Evolutionary conservation across 2,888 invertebrate species (phyloP).

Genomic region (Atrina japonica): DNA sequence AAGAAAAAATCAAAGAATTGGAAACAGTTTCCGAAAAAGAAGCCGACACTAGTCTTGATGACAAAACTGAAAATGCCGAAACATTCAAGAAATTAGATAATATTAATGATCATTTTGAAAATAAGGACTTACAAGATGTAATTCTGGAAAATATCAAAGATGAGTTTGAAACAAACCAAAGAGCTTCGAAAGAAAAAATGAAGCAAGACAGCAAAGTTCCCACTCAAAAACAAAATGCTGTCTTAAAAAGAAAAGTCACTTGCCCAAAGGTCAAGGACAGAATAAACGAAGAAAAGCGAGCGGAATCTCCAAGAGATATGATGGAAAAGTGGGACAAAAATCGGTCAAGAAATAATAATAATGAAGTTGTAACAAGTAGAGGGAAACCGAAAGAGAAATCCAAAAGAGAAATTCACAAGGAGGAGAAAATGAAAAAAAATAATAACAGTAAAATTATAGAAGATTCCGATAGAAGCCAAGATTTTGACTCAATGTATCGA

Average conservation of each 20-base stretch:
- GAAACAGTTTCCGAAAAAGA: conserved; percentile 44
- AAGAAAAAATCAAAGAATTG: conserved; percentile 42
- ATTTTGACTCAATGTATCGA: conserved; percentile 68
- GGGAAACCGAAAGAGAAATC: conserved; percentile 28
- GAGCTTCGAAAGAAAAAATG: neutral
- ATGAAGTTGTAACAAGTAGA: conserved; percentile 3
- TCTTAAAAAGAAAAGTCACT: neutral
- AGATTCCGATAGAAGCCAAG: conserved; percentile 56
- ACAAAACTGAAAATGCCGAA: no score
- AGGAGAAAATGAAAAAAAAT: conserved; percentile 56
- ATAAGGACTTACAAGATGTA: no score
- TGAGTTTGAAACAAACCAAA: conserved; percentile 29
- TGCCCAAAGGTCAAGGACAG: conserved; percentile 55
- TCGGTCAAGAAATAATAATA: conserved; percentile 42
- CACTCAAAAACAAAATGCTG: neutral
- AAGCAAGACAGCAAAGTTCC: no score
- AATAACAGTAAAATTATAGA: conserved; percentile 52
- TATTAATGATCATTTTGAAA: no score
- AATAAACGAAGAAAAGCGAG: conserved; percentile 53
- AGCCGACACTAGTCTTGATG: conserved; percentile 21
- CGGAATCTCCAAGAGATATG: conserved; percentile 49
- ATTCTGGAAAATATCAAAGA: conserved; percentile 32
- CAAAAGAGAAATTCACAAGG: conserved; percentile 44
- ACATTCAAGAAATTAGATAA: no score
- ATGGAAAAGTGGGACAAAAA: conserved; percentile 20